Evolutionary conservation across 1,140 invertebrate genomes (phyloP).

Genomic region (Paralvinella palmiformis): DNA sequence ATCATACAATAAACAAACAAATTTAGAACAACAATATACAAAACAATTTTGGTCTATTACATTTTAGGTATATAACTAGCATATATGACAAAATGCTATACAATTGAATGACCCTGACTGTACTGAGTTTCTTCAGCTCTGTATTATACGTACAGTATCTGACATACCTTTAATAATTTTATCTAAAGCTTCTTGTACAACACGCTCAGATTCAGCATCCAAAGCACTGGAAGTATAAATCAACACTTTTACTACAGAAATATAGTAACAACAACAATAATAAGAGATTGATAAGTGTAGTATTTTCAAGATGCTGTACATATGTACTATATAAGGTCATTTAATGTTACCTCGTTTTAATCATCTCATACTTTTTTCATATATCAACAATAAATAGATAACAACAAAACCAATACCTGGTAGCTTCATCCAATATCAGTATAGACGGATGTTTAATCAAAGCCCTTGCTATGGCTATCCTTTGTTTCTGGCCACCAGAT

Average conservation of each 20-base stretch:
- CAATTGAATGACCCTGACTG: background rate
- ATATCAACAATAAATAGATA: background rate
- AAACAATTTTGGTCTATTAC: background rate
- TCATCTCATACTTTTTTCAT: background rate
- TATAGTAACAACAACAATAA: background rate
- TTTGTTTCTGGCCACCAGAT: slow-evolving; percentile 85
- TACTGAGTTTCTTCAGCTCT: background rate
- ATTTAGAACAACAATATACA: background rate
- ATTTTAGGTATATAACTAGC: background rate
- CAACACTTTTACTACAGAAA: background rate
- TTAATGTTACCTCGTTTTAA: background rate
- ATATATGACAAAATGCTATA: background rate
- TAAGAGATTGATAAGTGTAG: background rate
- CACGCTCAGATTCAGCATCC: slow-evolving; percentile 79
- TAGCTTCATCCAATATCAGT: slow-evolving; percentile 84
- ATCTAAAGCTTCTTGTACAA: slow-evolving; percentile 53
- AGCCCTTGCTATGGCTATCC: slow-evolving; percentile 83
- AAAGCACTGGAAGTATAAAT: slow-evolving; percentile 63
- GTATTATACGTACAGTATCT: background rate
- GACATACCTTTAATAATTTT: slow-evolving; percentile 50
- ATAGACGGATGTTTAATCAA: slow-evolving; percentile 80
- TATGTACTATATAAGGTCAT: background rate
- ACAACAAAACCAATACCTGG: slow-evolving; percentile 57
- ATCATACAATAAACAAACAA: slow-evolving; percentile 2
- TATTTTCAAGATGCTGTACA: background rate